A percentile compares a stretch with the other conserved stretches of the same genome.
Evolutionary conservation across 1,140 invertebrate genomes (phyloP).

Genomic region (Hesperophylax magnus): DNA sequence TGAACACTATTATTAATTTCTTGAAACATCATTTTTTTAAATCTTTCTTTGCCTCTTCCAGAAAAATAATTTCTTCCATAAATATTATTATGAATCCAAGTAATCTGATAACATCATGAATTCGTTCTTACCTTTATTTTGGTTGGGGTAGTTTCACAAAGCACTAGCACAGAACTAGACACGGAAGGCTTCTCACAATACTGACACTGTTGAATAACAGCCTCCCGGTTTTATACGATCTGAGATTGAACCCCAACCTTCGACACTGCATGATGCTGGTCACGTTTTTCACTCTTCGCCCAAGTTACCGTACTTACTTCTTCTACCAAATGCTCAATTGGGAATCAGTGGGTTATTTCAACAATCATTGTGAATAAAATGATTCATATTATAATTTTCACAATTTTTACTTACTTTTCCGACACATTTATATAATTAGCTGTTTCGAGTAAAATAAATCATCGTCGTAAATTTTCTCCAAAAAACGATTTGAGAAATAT

Average conservation of each 20-base stretch:
- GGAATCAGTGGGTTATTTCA: background rate
- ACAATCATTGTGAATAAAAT: background rate
- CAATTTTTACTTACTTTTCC: too few species aligned
- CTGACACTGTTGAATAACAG: conserved; percentile 38
- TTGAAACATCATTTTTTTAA: too few species aligned
- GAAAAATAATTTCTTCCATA: too few species aligned
- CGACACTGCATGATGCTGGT: conserved; percentile 4
- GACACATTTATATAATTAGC: too few species aligned
- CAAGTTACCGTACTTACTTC: background rate
- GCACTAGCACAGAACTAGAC: conserved; percentile 40
- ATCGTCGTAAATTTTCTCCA: too few species aligned
- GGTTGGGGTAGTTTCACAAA: conserved; percentile 12
- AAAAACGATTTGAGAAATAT: too few species aligned
- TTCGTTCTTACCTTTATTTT: conserved; percentile 11
- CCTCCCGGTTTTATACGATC: conserved; percentile 45
- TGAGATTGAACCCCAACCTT: conserved; percentile 40
- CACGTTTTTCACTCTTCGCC: conserved; percentile 29
- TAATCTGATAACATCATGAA: too few species aligned
- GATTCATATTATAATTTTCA: background rate
- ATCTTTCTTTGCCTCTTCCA: too few species aligned
- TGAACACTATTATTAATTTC: too few species aligned
- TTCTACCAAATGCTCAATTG: background rate
- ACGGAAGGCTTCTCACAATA: conserved; percentile 51
- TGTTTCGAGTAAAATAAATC: too few species aligned
- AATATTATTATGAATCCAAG: too few species aligned